Conservation (phyloP, 2,797 vertebrate species). For the Enteromius paludinosus region DNA sequence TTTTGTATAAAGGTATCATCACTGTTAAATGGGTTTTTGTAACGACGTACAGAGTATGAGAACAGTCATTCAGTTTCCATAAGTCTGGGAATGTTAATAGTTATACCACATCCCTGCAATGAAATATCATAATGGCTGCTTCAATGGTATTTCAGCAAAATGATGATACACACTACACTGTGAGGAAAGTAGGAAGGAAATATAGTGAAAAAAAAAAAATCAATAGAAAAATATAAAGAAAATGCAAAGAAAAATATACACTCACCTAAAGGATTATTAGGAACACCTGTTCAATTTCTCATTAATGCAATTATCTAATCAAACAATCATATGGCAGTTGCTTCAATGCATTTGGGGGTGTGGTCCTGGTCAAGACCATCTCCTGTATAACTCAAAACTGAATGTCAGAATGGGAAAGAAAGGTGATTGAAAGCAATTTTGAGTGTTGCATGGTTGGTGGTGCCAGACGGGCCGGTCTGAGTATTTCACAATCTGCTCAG, state of each 20-base stretch:
- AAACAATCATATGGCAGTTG: too few species aligned
- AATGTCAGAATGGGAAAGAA: too few species aligned
- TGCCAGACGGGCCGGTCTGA: too few species aligned
- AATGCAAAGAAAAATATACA: neutral
- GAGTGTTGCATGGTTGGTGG: too few species aligned
- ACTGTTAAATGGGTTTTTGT: constrained; percentile 36
- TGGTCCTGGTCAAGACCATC: too few species aligned
- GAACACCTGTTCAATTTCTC: too few species aligned
- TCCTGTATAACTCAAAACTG: too few species aligned
- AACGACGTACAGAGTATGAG: constrained; percentile 1
- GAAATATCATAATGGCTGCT: constrained; percentile 25
- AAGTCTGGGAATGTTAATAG: constrained; percentile 33
- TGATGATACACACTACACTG: neutral
- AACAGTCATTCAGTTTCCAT: constrained; percentile 36
- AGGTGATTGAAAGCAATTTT: too few species aligned
- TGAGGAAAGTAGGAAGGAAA: neutral
- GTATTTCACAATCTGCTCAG: too few species aligned
- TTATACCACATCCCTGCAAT: constrained; percentile 16
- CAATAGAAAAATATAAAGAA: neutral
- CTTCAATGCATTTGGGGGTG: too few species aligned
- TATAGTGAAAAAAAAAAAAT: neutral
- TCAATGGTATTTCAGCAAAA: constrained; percentile 18
- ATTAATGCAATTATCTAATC: too few species aligned
- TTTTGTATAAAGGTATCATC: constrained; percentile 38
- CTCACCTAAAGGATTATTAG: too few species aligned